Conservation (phyloP, 2,888 invertebrate species). For the Tenthredo scrophulariae region DNA sequence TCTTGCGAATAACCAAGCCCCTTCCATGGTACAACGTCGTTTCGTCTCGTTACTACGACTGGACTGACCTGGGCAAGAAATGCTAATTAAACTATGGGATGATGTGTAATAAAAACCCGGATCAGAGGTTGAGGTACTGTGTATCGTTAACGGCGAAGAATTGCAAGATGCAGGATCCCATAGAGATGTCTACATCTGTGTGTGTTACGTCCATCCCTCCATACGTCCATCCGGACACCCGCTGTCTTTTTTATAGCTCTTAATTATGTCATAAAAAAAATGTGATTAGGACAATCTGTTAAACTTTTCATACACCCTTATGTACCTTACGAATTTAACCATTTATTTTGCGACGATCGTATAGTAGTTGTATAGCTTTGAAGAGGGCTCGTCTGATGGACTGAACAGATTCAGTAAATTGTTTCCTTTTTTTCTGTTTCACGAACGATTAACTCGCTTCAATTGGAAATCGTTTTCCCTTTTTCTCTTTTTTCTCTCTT, state of each 20-base stretch:
- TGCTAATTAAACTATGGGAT: conserved; percentile 46
- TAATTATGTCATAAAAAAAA: neutral
- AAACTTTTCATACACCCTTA: neutral
- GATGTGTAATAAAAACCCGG: conserved; percentile 28
- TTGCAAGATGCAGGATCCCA: neutral
- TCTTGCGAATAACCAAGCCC: neutral
- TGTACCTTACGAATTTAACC: neutral
- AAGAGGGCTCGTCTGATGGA: neutral
- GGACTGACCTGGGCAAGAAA: conserved; percentile 40
- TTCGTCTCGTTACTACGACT: neutral
- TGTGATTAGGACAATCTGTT: neutral
- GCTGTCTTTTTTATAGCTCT: neutral
- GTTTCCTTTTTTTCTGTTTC: neutral
- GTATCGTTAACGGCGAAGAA: neutral
- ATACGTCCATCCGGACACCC: neutral
- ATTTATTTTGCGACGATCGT: neutral
- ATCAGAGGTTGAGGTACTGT: neutral
- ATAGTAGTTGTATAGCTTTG: neutral
- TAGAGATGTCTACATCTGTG: neutral
- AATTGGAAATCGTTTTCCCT: neutral
- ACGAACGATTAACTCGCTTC: neutral
- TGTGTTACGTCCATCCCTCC: neutral
- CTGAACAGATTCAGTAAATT: neutral
- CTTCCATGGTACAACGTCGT: neutral
- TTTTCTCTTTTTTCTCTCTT: neutral